Percentiles rank a stretch among this genome's conserved stretches.
Conservation (phyloP, 2,113 vertebrate genomes). For the Callaeas wilsoni region DNA sequence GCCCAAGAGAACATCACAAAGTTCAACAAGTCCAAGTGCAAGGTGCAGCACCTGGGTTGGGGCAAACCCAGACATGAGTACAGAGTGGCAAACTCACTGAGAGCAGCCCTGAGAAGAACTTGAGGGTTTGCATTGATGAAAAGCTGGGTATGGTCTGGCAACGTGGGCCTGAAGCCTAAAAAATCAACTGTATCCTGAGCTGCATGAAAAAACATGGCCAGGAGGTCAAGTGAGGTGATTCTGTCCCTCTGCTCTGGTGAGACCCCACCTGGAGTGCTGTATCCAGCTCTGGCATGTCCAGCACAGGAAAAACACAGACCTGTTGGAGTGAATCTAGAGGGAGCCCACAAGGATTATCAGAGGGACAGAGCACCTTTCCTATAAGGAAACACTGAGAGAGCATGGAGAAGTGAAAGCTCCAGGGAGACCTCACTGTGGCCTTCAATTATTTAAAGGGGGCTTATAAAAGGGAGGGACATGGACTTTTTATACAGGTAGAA, state of each 20-base stretch:
- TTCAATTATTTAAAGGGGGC: neutral
- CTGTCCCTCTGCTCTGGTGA: neutral
- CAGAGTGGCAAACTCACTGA: neutral
- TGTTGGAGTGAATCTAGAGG: accelerated
- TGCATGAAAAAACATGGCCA: neutral
- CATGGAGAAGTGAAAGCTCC: neutral
- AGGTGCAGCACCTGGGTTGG: accelerated
- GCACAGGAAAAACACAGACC: neutral
- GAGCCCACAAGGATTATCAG: neutral
- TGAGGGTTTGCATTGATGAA: neutral
- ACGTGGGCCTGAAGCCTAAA: neutral
- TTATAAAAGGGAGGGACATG: neutral
- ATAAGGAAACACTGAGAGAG: neutral
- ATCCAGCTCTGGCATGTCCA: neutral
- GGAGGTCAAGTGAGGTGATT: neutral
- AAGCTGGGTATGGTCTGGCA: neutral
- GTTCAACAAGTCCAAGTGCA: neutral
- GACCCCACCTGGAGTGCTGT: neutral
- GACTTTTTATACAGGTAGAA: neutral
- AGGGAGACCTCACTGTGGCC: neutral
- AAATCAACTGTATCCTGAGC: neutral
- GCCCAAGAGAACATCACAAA: neutral
- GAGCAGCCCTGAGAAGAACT: neutral
- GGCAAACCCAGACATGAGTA: neutral
- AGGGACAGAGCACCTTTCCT: neutral